Evolutionary conservation across 1,140 invertebrate species (phyloP).

Genomic region (Triops cancriformis): DNA sequence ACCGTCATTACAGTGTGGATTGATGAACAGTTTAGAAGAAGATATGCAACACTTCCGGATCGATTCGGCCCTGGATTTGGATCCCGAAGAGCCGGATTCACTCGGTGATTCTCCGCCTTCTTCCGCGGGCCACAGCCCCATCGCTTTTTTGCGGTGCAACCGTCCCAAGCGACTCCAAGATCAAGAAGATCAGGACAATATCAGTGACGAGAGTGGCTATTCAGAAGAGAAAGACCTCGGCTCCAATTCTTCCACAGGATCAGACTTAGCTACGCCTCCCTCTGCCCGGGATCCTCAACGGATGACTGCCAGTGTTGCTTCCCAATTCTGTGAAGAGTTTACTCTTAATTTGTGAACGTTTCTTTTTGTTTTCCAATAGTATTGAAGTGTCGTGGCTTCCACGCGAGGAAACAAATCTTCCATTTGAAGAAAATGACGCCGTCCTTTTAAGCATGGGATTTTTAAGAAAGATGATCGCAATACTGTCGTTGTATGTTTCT

Average conservation of each 20-base stretch:
- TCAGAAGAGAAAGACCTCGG: conserved; percentile 34
- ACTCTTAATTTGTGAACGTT: conserved; percentile 26
- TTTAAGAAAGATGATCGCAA: not conserved
- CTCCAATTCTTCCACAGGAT: conserved; percentile 3
- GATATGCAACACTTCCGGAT: conserved; percentile 21
- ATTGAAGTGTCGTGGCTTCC: not conserved
- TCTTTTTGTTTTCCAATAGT: too few species aligned
- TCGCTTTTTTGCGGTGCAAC: conserved; percentile 15
- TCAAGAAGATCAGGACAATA: conserved; percentile 35
- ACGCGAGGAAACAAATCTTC: not conserved
- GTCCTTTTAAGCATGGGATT: not conserved
- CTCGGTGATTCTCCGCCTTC: conserved; percentile 19
- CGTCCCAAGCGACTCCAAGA: not conserved
- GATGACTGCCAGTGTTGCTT: not conserved
- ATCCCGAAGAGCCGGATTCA: conserved; percentile 22
- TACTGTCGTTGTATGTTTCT: not conserved
- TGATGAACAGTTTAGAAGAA: conserved; percentile 19
- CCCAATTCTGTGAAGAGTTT: conserved; percentile 22
- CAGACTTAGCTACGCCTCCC: not conserved
- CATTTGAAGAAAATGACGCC: not conserved
- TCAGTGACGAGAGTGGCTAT: conserved; percentile 39
- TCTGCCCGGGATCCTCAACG: not conserved
- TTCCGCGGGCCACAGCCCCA: conserved; percentile 22
- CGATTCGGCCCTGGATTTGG: conserved; percentile 25
- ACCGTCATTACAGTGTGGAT: not conserved